phyloP scores from a whole-genome alignment of 2,113 vertebrate species.

The Aspiorhynchus laticeps region DNA sequence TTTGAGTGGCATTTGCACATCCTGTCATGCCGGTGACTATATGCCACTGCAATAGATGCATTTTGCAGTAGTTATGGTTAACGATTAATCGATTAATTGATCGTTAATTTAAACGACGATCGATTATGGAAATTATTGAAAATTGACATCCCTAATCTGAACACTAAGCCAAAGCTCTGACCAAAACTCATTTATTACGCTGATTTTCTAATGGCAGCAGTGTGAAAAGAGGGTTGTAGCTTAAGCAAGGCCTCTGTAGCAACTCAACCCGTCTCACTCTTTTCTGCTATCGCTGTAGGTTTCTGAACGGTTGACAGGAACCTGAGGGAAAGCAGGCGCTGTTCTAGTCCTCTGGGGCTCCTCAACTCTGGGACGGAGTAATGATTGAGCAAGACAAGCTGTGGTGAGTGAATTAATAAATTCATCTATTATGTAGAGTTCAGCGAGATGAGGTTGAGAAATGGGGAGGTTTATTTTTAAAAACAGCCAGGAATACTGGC shows the following conservation, averaged over 20 bases:
- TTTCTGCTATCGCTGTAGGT: slow-evolving; percentile 17
- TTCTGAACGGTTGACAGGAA: slow-evolving; percentile 26
- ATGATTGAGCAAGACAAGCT: slow-evolving; percentile 59
- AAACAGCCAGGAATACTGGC: slow-evolving; percentile 70
- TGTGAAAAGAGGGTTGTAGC: slow-evolving; percentile 3
- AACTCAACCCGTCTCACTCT: not conserved
- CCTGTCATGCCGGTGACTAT: too few relatives aligned
- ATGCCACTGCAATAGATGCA: too few relatives aligned
- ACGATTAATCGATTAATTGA: too few relatives aligned
- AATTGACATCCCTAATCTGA: too few relatives aligned
- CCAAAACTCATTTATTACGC: not conserved
- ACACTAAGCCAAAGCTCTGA: not conserved
- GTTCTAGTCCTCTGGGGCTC: slow-evolving; percentile 25
- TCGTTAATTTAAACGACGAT: too few relatives aligned
- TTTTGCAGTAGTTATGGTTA: too few relatives aligned
- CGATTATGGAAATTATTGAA: too few relatives aligned
- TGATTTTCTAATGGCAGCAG: not conserved
- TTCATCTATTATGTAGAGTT: slow-evolving; percentile 59
- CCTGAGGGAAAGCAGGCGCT: slow-evolving; percentile 49
- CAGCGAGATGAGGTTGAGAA: slow-evolving; percentile 65
- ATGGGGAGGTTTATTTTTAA: slow-evolving; percentile 68
- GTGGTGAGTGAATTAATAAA: slow-evolving; percentile 63
- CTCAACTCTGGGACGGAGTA: slow-evolving; percentile 25
- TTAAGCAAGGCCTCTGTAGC: not conserved
- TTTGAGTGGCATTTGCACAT: too few relatives aligned